A percentile compares a stretch with the other conserved stretches of the same genome.
Evolutionary conservation across 92 coral and sea anemone species (phyloP).

Genomic region (Siderastrea radians): DNA sequence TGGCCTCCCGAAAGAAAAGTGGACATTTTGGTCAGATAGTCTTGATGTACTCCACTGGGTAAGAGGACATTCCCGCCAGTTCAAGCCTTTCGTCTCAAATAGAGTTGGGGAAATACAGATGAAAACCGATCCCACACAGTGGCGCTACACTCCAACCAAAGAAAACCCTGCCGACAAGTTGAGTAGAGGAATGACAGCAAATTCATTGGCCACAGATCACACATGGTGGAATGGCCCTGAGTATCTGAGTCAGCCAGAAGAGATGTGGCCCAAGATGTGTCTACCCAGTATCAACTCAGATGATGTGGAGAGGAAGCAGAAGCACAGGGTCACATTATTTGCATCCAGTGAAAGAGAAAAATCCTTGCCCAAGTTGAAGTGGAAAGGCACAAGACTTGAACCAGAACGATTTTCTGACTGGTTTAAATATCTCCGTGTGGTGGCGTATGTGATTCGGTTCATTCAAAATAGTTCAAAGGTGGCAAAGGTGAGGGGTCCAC

Average conservation of each 20-base stretch:
- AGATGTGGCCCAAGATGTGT: conserved; percentile 37
- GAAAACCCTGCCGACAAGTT: conserved; percentile 49
- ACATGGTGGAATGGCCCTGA: conserved; percentile 25
- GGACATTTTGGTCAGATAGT: too few relatives aligned
- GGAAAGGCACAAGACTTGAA: background rate
- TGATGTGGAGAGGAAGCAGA: too few relatives aligned
- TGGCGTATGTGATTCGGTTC: too few relatives aligned
- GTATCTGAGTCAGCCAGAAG: conserved; percentile 15
- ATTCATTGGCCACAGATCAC: conserved; percentile 8
- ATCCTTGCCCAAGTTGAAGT: too few relatives aligned
- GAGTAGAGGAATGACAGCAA: conserved; percentile 22
- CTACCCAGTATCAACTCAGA: background rate
- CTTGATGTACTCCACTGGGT: conserved; percentile 55
- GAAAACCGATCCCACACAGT: conserved; percentile 55
- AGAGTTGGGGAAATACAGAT: conserved; percentile 46
- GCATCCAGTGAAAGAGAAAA: background rate
- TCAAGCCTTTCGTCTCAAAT: conserved; percentile 62
- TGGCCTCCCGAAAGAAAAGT: conserved; percentile 23
- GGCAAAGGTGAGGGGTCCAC: too few relatives aligned
- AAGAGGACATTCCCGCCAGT: conserved; percentile 43
- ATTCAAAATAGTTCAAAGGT: too few relatives aligned
- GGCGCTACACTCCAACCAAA: background rate
- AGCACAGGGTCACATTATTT: background rate
- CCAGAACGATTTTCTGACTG: too few relatives aligned
- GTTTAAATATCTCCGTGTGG: too few relatives aligned